These are phyloP conservation scores for Colletes latitarsis DNA, from an alignment of 1,140 invertebrate species.

Conservation along the genomic window DNA sequence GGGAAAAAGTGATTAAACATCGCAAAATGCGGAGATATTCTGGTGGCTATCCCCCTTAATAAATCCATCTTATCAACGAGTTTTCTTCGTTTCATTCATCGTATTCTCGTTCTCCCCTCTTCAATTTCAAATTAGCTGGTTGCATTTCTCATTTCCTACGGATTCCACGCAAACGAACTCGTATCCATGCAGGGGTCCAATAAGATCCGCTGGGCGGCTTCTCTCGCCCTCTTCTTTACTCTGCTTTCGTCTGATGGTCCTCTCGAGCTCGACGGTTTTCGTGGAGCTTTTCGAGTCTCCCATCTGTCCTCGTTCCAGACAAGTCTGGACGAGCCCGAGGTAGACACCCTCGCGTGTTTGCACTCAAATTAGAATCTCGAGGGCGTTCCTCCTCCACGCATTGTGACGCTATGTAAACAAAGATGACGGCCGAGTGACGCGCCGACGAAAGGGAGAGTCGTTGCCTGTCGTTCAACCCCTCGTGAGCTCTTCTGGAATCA, in stretches of 20 bases:
- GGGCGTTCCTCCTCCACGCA: slow-evolving; percentile 53
- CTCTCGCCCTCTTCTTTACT: not conserved
- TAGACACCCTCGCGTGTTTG: slow-evolving; percentile 54
- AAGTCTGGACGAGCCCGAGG: slow-evolving; percentile 27
- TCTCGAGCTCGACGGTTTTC: slow-evolving; percentile 35
- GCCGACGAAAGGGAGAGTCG: slow-evolving; percentile 21
- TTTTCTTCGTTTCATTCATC: not conserved
- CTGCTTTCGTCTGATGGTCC: slow-evolving; percentile 24
- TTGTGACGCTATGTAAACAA: slow-evolving; percentile 63
- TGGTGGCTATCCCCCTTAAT: not conserved
- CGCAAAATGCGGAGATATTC: too few species aligned
- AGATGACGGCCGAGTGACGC: slow-evolving; percentile 37
- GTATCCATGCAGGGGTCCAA: not conserved
- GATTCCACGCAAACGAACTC: not conserved
- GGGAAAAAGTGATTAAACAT: too few species aligned
- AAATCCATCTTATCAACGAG: not conserved
- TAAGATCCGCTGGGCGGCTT: not conserved
- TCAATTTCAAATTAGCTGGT: not conserved
- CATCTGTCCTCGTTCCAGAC: slow-evolving; percentile 29
- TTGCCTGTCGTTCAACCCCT: slow-evolving; percentile 4
- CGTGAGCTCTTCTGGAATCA: slow-evolving; percentile 5
- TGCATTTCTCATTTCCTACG: not conserved
- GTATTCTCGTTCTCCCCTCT: not conserved
- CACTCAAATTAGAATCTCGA: slow-evolving; percentile 70
- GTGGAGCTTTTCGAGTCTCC: not conserved